Evolutionary conservation across 37 sponge, comb jelly and placozoan species (phyloP).

Genomic region (Sycon ciliatum): DNA sequence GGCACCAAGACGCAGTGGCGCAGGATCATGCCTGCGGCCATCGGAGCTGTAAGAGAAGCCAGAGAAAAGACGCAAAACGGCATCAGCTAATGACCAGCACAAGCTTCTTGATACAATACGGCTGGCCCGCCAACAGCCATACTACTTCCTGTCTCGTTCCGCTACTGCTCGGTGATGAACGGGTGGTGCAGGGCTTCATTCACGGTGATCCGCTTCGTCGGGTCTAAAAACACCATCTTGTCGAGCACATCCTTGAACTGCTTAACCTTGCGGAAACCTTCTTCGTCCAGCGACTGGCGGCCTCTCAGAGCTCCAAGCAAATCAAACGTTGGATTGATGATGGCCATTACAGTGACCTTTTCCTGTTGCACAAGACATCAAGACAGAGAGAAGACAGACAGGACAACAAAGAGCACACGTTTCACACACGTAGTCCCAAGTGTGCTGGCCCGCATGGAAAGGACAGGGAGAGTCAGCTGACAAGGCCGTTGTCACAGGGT

Average conservation of each 20-base stretch:
- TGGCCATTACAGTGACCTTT: conserved; percentile 69
- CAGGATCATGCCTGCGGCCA: too few species aligned
- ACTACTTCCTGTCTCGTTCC: too few species aligned
- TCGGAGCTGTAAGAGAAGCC: too few species aligned
- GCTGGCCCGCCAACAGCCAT: too few species aligned
- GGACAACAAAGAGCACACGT: too few species aligned
- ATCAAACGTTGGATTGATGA: conserved; percentile 56
- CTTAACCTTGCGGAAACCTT: conserved; percentile 68
- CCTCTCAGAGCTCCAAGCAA: conserved; percentile 66
- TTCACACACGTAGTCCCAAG: too few species aligned
- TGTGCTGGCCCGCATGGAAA: neutral
- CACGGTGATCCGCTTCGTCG: conserved; percentile 74
- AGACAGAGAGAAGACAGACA: neutral
- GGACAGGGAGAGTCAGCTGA: neutral
- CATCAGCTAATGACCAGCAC: too few species aligned
- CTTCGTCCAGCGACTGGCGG: conserved; percentile 61
- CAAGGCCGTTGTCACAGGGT: neutral
- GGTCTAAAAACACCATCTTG: conserved; percentile 70
- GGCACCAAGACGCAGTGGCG: too few species aligned
- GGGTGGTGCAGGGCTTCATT: conserved; percentile 80
- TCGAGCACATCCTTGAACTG: conserved; percentile 87
- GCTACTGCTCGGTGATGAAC: conserved; percentile 91
- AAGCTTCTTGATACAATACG: too few species aligned
- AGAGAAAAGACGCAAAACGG: too few species aligned
- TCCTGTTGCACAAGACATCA: conserved; percentile 49